These are phyloP conservation scores for Rhopilema esculentum DNA, from an alignment of 30 jellyfish, hydroid and myxozoan species.

Conservation along the genomic window DNA sequence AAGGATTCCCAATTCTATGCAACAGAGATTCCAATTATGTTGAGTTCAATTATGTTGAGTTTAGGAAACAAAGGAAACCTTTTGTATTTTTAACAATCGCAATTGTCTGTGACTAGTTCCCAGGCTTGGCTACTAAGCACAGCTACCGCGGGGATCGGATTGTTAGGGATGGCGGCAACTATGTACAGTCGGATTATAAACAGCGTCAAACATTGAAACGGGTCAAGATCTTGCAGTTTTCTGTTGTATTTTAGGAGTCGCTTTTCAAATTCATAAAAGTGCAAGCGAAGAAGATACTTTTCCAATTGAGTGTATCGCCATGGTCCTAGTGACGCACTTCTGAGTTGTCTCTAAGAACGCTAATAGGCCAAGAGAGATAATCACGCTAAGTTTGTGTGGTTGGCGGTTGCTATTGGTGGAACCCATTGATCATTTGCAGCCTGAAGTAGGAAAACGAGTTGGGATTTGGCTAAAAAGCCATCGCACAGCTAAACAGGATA, in stretches of 20 bases:
- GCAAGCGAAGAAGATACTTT: not conserved
- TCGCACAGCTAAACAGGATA: not conserved
- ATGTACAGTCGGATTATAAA: not conserved
- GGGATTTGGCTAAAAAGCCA: not conserved
- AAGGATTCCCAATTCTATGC: too few relatives aligned
- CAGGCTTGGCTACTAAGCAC: not conserved
- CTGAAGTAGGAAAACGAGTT: not conserved
- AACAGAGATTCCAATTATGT: not conserved
- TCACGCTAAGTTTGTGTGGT: conserved; percentile 24
- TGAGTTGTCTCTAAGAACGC: conserved; percentile 58
- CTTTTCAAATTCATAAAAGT: not conserved
- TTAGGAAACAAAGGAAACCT: not conserved
- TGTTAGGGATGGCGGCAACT: not conserved
- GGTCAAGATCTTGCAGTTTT: not conserved
- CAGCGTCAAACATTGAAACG: not conserved
- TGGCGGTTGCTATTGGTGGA: not conserved
- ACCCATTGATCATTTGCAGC: conserved; percentile 1
- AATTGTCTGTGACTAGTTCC: not conserved
- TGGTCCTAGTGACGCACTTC: not conserved
- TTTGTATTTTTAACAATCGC: not conserved
- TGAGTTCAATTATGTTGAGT: too few relatives aligned
- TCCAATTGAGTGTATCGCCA: too few relatives aligned
- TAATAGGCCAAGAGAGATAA: conserved; percentile 41
- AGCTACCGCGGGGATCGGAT: not conserved
- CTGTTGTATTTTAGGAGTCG: not conserved